These are phyloP conservation scores for Diogma glabrata DNA, from an alignment of 2,888 invertebrate species.

Conservation along the genomic window DNA sequence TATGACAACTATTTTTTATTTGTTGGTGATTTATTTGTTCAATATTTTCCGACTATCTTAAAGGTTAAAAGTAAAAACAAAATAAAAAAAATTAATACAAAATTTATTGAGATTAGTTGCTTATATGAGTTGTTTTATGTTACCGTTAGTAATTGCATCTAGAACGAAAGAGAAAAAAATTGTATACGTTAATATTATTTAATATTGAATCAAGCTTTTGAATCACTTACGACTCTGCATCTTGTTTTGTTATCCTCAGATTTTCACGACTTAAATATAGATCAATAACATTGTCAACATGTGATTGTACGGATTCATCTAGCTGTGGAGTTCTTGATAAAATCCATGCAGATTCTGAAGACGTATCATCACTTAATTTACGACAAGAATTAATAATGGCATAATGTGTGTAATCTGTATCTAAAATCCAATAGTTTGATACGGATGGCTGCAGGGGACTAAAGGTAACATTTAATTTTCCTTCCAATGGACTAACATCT, in stretches of 20 bases:
- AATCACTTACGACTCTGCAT: neutral
- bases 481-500: slow-evolving; percentile 2
- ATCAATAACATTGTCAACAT: neutral
- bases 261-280: neutral
- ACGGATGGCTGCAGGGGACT: neutral
- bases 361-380: neutral
- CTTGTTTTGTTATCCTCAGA: neutral
- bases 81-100: too few species aligned
- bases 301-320: neutral
- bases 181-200: too few species aligned
- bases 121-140: too few species aligned
- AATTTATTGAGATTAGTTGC: too few species aligned
- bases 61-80: too few species aligned
- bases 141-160: too few species aligned
- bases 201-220: too few species aligned
- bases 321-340: neutral
- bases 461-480: slow-evolving; percentile 11
- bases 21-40: too few species aligned
- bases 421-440: slow-evolving; percentile 1
- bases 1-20: too few species aligned
- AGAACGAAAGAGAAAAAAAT: too few species aligned
- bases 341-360: slow-evolving; percentile 1
- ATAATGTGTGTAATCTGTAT: slow-evolving; percentile 10
- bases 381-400: slow-evolving; percentile 8
- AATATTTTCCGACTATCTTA: too few species aligned